A percentile compares a stretch with the other conserved stretches of the same genome.
These are phyloP conservation scores for Ameiurus melas DNA, from an alignment of 2,113 vertebrate species.

Conservation along the genomic window DNA sequence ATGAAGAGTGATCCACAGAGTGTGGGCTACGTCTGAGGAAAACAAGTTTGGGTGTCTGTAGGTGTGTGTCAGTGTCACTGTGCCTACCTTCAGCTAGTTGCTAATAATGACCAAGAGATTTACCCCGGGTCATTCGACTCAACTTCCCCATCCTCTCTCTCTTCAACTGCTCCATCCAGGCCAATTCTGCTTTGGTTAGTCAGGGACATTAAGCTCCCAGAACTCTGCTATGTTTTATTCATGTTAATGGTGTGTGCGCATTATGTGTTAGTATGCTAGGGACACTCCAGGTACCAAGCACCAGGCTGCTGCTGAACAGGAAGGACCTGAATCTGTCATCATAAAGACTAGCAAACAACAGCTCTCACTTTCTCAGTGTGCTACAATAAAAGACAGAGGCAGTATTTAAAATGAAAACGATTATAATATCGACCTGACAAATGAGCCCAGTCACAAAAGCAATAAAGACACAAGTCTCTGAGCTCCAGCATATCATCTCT, in stretches of 20 bases:
- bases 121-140: constrained; percentile 1
- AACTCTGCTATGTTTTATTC: constrained; percentile 43
- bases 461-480: not conserved
- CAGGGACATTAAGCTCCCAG: constrained; percentile 17
- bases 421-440: not conserved
- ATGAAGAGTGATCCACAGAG: constrained; percentile 3
- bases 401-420: not conserved
- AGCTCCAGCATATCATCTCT: not conserved
- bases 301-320: constrained; percentile 3
- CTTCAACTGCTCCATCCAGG: not conserved
- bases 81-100: constrained; percentile 11
- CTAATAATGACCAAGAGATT: constrained; percentile 25
- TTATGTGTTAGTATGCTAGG: constrained; percentile 34
- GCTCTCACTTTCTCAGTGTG: not conserved
- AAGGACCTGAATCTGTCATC: constrained; percentile 12
- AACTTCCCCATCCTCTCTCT: not conserved
- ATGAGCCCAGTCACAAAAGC: not conserved
- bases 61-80: not conserved
- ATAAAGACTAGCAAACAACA: constrained; percentile 23
- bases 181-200: constrained; percentile 8
- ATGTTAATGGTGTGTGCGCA: constrained; percentile 1
- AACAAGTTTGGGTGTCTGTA: constrained; percentile 2
- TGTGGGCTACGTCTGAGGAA: not conserved
- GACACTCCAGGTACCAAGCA: constrained; percentile 16
- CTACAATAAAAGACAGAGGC: not conserved